phyloP scores from a whole-genome alignment of 2,888 invertebrate species.

The Schizotus pectinicornis region DNA sequence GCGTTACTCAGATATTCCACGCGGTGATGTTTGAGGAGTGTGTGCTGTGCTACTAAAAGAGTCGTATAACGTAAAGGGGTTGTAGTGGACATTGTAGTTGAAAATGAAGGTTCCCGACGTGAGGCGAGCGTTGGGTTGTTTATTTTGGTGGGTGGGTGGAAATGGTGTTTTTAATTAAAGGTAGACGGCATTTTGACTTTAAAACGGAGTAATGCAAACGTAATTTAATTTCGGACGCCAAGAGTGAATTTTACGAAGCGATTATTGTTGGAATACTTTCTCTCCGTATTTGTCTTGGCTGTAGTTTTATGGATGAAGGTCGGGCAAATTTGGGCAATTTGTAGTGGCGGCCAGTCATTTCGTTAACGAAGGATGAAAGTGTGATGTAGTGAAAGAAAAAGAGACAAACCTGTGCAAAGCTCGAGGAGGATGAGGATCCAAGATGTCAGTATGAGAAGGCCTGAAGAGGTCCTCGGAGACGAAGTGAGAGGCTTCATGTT shows the following conservation, averaged over 20 bases:
- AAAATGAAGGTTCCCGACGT: background rate
- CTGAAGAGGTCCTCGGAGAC: conserved; percentile 46
- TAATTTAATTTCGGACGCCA: conserved; percentile 14
- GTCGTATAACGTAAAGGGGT: too few species aligned
- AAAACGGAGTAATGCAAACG: conserved; percentile 2
- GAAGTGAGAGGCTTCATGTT: conserved; percentile 46
- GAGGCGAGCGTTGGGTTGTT: background rate
- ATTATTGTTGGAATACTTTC: conserved; percentile 10
- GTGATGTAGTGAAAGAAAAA: conserved; percentile 17
- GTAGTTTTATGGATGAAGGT: conserved; percentile 15
- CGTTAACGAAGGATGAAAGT: conserved; percentile 20
- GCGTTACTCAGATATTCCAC: too few species aligned
- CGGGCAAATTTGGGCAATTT: conserved; percentile 20
- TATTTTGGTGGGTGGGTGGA: background rate
- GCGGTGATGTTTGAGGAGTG: too few species aligned
- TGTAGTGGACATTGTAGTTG: conserved; percentile 2
- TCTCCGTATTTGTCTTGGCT: conserved; percentile 11
- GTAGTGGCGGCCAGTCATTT: conserved; percentile 20
- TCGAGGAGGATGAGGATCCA: conserved; percentile 51
- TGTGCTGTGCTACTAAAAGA: too few species aligned
- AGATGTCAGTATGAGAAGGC: conserved; percentile 45
- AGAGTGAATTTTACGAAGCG: conserved; percentile 10
- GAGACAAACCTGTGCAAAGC: conserved; percentile 49
- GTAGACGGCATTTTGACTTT: conserved; percentile 3
- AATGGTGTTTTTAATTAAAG: conserved; percentile 13